These are phyloP conservation scores for Drosophila bocki DNA, from an alignment of 1,140 invertebrate species.

Conservation along the genomic window DNA sequence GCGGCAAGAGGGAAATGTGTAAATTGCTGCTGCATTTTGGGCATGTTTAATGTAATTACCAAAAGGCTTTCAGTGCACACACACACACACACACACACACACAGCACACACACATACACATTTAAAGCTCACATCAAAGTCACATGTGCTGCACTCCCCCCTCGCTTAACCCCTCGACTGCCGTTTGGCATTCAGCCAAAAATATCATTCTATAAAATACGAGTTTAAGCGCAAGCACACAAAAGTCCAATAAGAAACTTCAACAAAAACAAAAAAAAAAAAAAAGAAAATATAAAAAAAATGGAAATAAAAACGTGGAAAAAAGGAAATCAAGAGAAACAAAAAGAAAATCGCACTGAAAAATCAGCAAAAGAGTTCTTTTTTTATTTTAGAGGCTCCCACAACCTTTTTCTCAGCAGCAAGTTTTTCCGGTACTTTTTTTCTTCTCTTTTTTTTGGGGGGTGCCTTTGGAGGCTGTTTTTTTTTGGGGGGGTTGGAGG, in stretches of 20 bases:
- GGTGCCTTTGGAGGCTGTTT: neutral
- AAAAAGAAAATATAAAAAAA: constrained; percentile 23
- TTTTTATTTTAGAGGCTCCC: constrained; percentile 5
- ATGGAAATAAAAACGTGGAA: neutral
- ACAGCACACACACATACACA: constrained; percentile 1
- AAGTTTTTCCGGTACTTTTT: neutral
- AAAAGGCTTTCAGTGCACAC: constrained; percentile 78
- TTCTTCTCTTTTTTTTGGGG: too few species aligned
- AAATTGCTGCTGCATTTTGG: constrained; percentile 82
- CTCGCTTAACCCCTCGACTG: neutral
- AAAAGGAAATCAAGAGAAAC: constrained; percentile 37
- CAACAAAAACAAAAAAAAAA: constrained; percentile 9
- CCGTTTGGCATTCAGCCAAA: constrained; percentile 67
- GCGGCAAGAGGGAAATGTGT: constrained; percentile 52
- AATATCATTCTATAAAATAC: constrained; percentile 84
- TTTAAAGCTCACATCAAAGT: constrained; percentile 55
- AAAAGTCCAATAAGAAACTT: constrained; percentile 82
- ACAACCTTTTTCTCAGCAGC: neutral
- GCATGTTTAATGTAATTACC: constrained; percentile 84
- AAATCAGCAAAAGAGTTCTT: constrained; percentile 33
- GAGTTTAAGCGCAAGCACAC: constrained; percentile 72
- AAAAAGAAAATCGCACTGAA: constrained; percentile 40
- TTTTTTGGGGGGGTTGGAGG: too few species aligned
- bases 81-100: constrained; percentile 30
- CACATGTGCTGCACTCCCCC: constrained; percentile 27